These are phyloP conservation scores for Zenarchopterus dispar DNA, from an alignment of 2,797 vertebrate species.

Conservation along the genomic window DNA sequence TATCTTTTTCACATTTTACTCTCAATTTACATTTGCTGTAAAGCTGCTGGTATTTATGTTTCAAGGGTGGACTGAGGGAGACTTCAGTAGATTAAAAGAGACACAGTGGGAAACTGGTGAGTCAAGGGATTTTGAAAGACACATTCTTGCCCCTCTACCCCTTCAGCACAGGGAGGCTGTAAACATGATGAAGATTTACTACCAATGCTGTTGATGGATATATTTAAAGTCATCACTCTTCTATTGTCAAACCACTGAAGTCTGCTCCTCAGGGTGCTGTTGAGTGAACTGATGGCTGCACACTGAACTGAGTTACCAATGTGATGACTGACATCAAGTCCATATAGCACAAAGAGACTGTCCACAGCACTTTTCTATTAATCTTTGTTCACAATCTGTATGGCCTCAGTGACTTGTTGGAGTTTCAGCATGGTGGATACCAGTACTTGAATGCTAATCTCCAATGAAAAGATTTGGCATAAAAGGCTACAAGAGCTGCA, in stretches of 20 bases:
- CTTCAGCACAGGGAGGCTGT: constrained; percentile 49
- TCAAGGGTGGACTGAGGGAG: not conserved
- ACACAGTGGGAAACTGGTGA: constrained; percentile 42
- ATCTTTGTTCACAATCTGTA: not conserved
- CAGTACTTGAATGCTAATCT: too few species aligned
- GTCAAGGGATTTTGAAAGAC: constrained; percentile 44
- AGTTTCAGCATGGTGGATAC: too few species aligned
- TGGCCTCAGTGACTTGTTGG: not conserved
- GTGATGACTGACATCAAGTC: constrained; percentile 57
- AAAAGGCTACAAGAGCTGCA: too few species aligned
- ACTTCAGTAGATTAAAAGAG: constrained; percentile 20
- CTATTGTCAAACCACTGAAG: constrained; percentile 48
- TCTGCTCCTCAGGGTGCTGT: constrained; percentile 54
- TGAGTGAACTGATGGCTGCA: constrained; percentile 30
- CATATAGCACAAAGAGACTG: not conserved
- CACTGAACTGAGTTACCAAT: constrained; percentile 46
- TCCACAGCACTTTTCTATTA: not conserved
- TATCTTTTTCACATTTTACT: too few species aligned
- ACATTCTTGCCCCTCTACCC: constrained; percentile 56
- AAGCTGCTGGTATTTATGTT: constrained; percentile 8
- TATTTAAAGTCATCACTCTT: constrained; percentile 65
- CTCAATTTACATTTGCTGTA: not conserved
- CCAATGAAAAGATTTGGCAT: too few species aligned
- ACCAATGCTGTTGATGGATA: constrained; percentile 68
- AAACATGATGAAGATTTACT: constrained; percentile 71